Conservation (phyloP, 2,113 vertebrate species). For the Lucifuga dentata region DNA sequence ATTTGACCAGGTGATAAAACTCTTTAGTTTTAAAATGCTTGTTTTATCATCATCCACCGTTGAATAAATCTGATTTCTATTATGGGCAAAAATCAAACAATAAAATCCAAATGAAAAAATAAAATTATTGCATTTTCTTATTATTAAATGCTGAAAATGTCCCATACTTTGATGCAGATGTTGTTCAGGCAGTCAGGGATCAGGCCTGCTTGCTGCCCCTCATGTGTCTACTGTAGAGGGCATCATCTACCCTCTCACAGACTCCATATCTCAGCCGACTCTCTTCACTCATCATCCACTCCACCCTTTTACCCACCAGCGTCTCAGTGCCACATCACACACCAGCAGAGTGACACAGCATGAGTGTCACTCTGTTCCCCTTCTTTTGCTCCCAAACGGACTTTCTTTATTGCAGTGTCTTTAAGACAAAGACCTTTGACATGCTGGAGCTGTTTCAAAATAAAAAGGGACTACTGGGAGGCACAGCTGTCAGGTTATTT, state of each 20-base stretch:
- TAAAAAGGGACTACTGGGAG: slow-evolving; percentile 62
- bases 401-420: slow-evolving; percentile 67
- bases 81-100: neutral
- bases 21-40: no score
- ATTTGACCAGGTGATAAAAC: no score
- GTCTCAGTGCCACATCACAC: slow-evolving; percentile 76
- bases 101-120: no score
- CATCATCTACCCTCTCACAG: slow-evolving; percentile 75
- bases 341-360: slow-evolving; percentile 32
- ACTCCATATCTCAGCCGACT: slow-evolving; percentile 45
- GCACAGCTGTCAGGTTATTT: slow-evolving; percentile 69
- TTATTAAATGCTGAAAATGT: neutral
- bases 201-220: slow-evolving; percentile 41
- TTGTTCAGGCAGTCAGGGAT: slow-evolving; percentile 4
- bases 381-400: slow-evolving; percentile 61
- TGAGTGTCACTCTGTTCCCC: slow-evolving; percentile 65
- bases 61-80: neutral
- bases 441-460: slow-evolving; percentile 53
- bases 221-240: slow-evolving; percentile 81
- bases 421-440: slow-evolving; percentile 77
- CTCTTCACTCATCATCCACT: slow-evolving; percentile 50
- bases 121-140: neutral
- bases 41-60: no score
- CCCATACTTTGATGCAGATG: neutral
- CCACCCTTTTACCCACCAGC: slow-evolving; percentile 65